Evolutionary conservation across 2,797 vertebrate species (phyloP), one percentile per base, ranked within the genome.

Genomic region (Pseudomugil tenellus): DNA sequence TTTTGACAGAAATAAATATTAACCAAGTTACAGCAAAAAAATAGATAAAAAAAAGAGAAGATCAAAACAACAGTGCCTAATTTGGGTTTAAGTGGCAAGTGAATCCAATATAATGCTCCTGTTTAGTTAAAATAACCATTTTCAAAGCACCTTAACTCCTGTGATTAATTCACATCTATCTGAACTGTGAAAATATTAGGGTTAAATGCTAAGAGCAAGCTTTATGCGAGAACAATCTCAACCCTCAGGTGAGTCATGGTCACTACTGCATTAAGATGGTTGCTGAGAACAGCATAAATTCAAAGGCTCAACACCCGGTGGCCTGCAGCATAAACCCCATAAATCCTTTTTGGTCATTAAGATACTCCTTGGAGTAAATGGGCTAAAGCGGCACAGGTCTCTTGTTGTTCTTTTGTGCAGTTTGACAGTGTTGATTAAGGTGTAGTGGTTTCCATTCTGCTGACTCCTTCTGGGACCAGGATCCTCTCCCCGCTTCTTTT

Each of bases 291-390:
- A 85, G 88, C 87, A 84, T 66, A 72, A 78, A 84, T 66, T 63
- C 74, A 80, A 65, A 83, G 68, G 63, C 59, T 67, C 68, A 51
- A 76, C 23, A 19, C 59, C 58, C 59, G 41, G 72, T 72, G 76
- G 59, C 69, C 67, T 16, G 60, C 76, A 84, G 75, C 51, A 48
- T 84, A 85, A 83, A 84, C 78, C 83, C 73, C 67, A 87, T 89
- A 89, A 91, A 92, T 87, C 86, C 83, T 89, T 72, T 85, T 81
- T 70, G 72, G 85, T 85, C 87, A 84, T 91, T 91, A 91, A 88
- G 79, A 79, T 81, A 82, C 83, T 83, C 86, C 87, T 85, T 23
- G 52, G 86, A 84, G 89, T 70, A 84, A 87, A 86, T 5, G 5
- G 55, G 70, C 76, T 75, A 85, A 82, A 81, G 71, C 59, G 53